A percentile compares a stretch with the other conserved stretches of the same genome.
These are phyloP conservation scores for Eulemur rubriventer DNA, from an alignment of 2,797 vertebrate genomes.

Conservation along the genomic window DNA sequence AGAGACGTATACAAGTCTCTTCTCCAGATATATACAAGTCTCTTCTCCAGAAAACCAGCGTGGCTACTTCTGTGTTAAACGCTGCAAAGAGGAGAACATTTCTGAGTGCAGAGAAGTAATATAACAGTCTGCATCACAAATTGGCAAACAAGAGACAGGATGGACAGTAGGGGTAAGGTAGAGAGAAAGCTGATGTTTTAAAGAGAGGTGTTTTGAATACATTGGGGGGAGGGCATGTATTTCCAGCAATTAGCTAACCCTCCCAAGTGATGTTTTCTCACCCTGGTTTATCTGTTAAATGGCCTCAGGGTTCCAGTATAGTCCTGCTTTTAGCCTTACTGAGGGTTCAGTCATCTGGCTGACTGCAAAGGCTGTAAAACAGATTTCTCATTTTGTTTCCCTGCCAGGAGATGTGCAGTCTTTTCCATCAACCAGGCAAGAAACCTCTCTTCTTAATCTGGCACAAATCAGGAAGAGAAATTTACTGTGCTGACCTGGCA, in stretches of 20 bases:
- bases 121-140: background rate
- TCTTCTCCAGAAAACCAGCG: background rate
- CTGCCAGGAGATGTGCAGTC: slow-evolving; percentile 25
- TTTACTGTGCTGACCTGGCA: slow-evolving; percentile 74
- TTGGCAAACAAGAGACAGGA: background rate
- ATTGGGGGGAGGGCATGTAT: background rate
- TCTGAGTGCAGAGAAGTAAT: background rate
- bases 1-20: background rate
- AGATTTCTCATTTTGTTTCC: slow-evolving; percentile 36
- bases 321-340: slow-evolving; percentile 2
- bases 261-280: slow-evolving; percentile 4
- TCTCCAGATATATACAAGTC: background rate
- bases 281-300: background rate
- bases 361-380: background rate
- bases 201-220: background rate
- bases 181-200: background rate
- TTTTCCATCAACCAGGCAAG: slow-evolving; percentile 38
- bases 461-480: slow-evolving; percentile 60
- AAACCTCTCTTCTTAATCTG: slow-evolving; percentile 62
- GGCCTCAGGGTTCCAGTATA: background rate
- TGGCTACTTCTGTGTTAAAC: background rate
- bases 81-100: background rate
- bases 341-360: background rate
- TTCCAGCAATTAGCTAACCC: background rate
- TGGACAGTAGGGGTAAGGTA: background rate